Conservation (phyloP, 2,888 invertebrate genomes). For the Heliconius cydno region DNA sequence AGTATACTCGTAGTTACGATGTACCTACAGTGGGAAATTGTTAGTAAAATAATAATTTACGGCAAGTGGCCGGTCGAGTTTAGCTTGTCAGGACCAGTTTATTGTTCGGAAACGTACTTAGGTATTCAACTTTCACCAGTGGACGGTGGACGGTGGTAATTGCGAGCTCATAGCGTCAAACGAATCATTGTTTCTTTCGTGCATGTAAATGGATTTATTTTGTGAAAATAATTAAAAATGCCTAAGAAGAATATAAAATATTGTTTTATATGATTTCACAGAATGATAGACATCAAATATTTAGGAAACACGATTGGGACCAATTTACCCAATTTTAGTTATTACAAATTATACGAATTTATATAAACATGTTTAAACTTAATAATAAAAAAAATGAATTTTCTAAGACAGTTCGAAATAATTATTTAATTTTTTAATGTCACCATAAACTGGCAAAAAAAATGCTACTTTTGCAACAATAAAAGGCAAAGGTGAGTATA, state of each 20-base stretch:
- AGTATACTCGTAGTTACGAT: slow-evolving; percentile 24
- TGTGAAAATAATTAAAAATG: not conserved
- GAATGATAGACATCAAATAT: not conserved
- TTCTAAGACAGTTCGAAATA: not conserved
- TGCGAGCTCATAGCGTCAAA: slow-evolving; percentile 51
- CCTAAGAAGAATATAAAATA: not conserved
- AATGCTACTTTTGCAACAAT: not conserved
- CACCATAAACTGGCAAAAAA: not conserved
- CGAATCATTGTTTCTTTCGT: slow-evolving; percentile 49
- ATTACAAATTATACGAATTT: not conserved
- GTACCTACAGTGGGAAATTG: slow-evolving; percentile 48
- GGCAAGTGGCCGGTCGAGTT: slow-evolving; percentile 56
- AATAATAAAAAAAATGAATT: not conserved
- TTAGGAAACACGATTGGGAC: not conserved
- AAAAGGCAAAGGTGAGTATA: not conserved
- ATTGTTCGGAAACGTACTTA: slow-evolving; percentile 62
- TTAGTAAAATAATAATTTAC: slow-evolving; percentile 59
- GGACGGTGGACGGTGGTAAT: slow-evolving; percentile 54
- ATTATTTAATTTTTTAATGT: not conserved
- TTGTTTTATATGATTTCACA: not conserved
- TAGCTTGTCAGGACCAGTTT: slow-evolving; percentile 64
- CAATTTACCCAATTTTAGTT: not conserved
- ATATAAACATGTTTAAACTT: not conserved
- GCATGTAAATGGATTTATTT: slow-evolving; percentile 27
- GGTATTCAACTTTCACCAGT: slow-evolving; percentile 62